These are phyloP conservation scores for Castor canadensis DNA, from an alignment of 2,113 vertebrate genomes.

Conservation along the genomic window DNA sequence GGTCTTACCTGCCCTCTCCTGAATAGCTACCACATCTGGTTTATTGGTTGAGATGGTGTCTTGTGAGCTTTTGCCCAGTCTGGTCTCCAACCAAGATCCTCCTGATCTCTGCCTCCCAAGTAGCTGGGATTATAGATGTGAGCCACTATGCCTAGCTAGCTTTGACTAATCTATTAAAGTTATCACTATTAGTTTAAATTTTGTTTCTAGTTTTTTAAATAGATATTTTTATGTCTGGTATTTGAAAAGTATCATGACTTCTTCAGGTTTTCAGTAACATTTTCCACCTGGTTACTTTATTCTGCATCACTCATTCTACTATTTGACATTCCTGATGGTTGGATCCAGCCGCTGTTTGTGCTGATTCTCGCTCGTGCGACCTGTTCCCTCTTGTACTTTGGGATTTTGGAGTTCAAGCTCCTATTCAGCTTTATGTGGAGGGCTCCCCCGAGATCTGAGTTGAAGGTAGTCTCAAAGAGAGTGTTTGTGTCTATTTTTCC, in stretches of 20 bases:
- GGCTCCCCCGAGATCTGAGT: not conserved
- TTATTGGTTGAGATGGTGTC: too few species aligned
- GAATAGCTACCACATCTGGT: too few species aligned
- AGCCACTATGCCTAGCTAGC: too few species aligned
- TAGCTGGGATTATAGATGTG: too few species aligned
- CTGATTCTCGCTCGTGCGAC: not conserved
- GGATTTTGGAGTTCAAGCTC: not conserved
- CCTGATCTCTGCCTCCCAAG: too few species aligned
- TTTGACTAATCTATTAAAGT: not conserved
- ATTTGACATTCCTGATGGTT: not conserved
- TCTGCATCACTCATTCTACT: not conserved
- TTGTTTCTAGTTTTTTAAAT: conserved; percentile 27
- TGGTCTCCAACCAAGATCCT: too few species aligned
- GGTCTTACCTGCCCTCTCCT: too few species aligned
- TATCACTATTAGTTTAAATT: not conserved
- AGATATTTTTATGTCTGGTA: not conserved
- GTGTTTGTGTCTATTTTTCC: not conserved
- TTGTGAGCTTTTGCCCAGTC: too few species aligned
- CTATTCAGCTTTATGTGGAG: not conserved
- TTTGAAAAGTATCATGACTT: conserved; percentile 29
- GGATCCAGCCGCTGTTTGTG: not conserved
- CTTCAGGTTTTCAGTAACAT: not conserved
- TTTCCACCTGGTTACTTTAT: not conserved
- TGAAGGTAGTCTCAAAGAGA: not conserved
- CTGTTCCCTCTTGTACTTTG: not conserved